phyloP scores from a whole-genome alignment of 2,888 invertebrate species.

The Dromius quadrimaculatus region DNA sequence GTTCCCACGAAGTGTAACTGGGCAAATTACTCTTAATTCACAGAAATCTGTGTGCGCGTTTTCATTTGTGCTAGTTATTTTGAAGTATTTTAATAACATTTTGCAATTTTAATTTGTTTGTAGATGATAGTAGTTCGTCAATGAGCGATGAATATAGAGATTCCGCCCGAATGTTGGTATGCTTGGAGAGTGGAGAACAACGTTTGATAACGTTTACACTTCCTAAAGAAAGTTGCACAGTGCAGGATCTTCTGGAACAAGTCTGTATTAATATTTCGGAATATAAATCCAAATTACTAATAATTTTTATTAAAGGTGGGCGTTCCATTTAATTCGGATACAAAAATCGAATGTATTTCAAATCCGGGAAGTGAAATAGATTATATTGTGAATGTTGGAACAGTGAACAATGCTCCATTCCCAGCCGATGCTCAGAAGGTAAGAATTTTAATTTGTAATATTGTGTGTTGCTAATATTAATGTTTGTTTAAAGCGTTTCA shows the following conservation, averaged over 20 bases:
- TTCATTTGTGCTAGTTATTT: neutral
- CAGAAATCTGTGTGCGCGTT: neutral
- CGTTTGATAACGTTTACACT: slow-evolving; percentile 85
- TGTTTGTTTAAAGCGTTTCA: slow-evolving; percentile 40
- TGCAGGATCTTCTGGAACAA: slow-evolving; percentile 85
- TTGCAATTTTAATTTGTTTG: slow-evolving; percentile 55
- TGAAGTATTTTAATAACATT: too few relatives aligned
- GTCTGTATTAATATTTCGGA: slow-evolving; percentile 62
- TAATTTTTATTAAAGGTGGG: slow-evolving; percentile 69
- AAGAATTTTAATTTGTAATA: slow-evolving; percentile 9
- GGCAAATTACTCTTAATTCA: too few relatives aligned
- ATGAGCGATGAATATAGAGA: slow-evolving; percentile 71
- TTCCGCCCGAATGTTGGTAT: slow-evolving; percentile 84
- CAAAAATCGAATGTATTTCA: slow-evolving; percentile 80
- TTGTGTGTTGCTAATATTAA: neutral
- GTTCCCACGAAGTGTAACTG: too few relatives aligned
- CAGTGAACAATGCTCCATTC: slow-evolving; percentile 43
- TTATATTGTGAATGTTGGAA: slow-evolving; percentile 81
- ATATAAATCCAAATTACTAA: slow-evolving; percentile 28
- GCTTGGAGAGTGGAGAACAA: slow-evolving; percentile 82
- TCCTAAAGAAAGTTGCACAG: slow-evolving; percentile 85
- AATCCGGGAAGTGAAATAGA: slow-evolving; percentile 82
- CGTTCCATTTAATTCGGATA: slow-evolving; percentile 78
- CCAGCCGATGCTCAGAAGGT: slow-evolving; percentile 43
- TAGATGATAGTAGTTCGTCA: slow-evolving; percentile 67